A percentile compares a stretch with the other conserved stretches of the same genome.
These are phyloP conservation scores for Herminia tarsipennalis DNA, from an alignment of 2,888 invertebrate species.

Conservation along the genomic window DNA sequence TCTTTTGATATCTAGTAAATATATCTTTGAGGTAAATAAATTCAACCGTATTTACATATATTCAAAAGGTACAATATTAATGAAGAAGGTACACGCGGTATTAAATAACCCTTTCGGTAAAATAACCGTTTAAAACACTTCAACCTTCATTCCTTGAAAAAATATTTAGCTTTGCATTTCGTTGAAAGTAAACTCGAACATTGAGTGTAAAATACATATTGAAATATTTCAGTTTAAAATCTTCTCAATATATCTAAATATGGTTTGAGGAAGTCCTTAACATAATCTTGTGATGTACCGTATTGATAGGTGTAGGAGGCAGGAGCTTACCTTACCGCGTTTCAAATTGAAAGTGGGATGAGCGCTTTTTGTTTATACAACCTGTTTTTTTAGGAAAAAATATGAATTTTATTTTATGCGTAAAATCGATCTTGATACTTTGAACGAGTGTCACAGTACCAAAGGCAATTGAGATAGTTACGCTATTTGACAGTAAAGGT, in stretches of 20 bases:
- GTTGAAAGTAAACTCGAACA: slow-evolving; percentile 5
- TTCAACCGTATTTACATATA: too few relatives aligned
- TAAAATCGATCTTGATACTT: not conserved
- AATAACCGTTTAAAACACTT: too few relatives aligned
- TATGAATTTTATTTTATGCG: slow-evolving; percentile 12
- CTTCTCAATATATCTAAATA: slow-evolving; percentile 25
- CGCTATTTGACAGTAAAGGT: too few relatives aligned
- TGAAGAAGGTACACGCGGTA: not conserved
- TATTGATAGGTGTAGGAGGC: slow-evolving; percentile 32
- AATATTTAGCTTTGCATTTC: not conserved
- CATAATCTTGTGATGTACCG: slow-evolving; percentile 39
- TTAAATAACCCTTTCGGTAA: not conserved
- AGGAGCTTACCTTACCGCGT: slow-evolving; percentile 55
- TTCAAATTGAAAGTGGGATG: slow-evolving; percentile 62
- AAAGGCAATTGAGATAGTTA: too few relatives aligned
- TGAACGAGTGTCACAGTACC: too few relatives aligned
- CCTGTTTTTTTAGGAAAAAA: slow-evolving; percentile 42
- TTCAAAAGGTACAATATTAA: not conserved
- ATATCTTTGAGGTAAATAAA: too few relatives aligned
- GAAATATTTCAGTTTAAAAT: slow-evolving; percentile 7
- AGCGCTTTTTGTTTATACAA: slow-evolving; percentile 59
- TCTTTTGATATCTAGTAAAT: too few relatives aligned
- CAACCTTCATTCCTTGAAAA: not conserved
- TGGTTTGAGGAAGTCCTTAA: slow-evolving; percentile 31
- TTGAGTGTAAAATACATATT: slow-evolving; percentile 8